Evolutionary conservation across 2,888 invertebrate species (phyloP), one percentile per base, ranked within the genome.

Genomic region (Volucella inflata): DNA sequence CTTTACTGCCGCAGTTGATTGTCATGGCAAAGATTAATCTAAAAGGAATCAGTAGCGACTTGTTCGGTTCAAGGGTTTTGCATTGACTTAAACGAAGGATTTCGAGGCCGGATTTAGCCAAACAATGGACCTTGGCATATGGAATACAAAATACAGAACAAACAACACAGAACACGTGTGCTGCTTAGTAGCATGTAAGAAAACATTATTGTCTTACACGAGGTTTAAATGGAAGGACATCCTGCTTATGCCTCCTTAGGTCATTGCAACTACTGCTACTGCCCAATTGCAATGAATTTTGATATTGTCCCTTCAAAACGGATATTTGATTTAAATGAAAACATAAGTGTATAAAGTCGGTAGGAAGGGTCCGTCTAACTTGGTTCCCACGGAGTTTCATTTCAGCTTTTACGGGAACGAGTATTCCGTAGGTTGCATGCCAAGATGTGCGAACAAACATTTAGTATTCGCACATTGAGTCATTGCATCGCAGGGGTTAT

Each of bases 21-120:
- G 84, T 80, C 85, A 77, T 67, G 85, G 67, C 76, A 72, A 51
- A 77, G 85, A 85, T 77, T 85, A 81, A 85, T 85, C 85, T 76
- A 64, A 85, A 81, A 85, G 72, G 80, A 76, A 81, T 85, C 80
- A 68, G 83, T 75, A 75, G 79, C 83, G 70, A 75, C 74, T 84
- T 40, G 60, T 16, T 74, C 68, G 75, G 79, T 84, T 84, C 84
- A 84, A 84, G 84, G 84, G 84, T 75, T 67, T 71, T 70, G 64
- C 83, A 79, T 78, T 84, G 83, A 84, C 79, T 84, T 48, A 46
- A 64, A 55, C 77, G 85, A 85, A 85, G 85, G 85, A 85, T 81
- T 84, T 62, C 38, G 75, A 46, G 38, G 75, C 44, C 53, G 21
- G 48, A 21, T 40, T 11, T 17, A 36, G 16, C 42, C 65, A 65